Evolutionary conservation across 2,888 invertebrate genomes (phyloP).

Genomic region (Dermolepida albohirtum): DNA sequence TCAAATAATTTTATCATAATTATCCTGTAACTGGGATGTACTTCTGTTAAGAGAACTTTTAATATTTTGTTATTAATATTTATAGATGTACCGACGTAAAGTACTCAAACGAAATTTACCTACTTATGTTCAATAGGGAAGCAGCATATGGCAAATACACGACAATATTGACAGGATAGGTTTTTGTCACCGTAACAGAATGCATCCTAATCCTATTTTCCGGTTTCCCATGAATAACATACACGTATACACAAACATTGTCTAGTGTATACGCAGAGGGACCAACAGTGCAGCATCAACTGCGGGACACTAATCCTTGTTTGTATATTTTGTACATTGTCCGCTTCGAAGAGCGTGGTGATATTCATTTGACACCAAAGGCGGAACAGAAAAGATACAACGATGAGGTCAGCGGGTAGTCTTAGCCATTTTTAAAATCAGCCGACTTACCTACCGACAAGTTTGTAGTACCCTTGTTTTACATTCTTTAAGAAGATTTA

Average conservation of each 20-base stretch:
- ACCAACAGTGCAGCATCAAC: background rate
- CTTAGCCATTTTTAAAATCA: background rate
- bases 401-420: constrained; percentile 9
- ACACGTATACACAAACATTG: background rate
- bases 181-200: constrained; percentile 29
- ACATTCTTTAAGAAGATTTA: background rate
- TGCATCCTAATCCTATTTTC: constrained; percentile 38
- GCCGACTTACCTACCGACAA: constrained; percentile 10
- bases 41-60: too few relatives aligned
- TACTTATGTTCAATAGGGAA: background rate
- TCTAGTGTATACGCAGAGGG: constrained; percentile 1
- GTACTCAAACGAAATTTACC: too few relatives aligned
- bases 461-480: background rate
- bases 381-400: constrained; percentile 25
- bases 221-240: constrained; percentile 28
- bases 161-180: constrained; percentile 19
- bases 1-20: too few relatives aligned
- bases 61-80: too few relatives aligned
- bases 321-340: constrained; percentile 35
- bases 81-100: too few relatives aligned
- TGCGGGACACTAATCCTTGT: constrained; percentile 27
- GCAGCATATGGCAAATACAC: constrained; percentile 24
- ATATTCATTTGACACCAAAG: constrained; percentile 29
- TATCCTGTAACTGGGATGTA: too few relatives aligned
- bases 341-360: constrained; percentile 30